phyloP scores from a whole-genome alignment of 2,113 vertebrate genomes.

The Nymphicus hollandicus region DNA sequence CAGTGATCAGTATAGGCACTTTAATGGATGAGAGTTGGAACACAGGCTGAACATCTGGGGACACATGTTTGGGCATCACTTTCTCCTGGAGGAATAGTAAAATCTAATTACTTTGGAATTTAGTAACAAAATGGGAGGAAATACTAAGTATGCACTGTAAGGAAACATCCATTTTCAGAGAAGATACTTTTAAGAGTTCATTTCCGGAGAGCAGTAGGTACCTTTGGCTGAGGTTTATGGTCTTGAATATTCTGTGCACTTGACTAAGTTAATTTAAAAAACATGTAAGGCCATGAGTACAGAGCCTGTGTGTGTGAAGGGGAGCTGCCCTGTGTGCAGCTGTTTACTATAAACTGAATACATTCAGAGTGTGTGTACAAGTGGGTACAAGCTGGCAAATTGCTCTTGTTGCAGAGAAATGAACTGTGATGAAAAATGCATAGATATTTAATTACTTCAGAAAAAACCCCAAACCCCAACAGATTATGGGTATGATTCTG shows the following conservation, averaged over 20 bases:
- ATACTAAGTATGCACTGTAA: not conserved
- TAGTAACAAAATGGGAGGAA: not conserved
- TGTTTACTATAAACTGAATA: not conserved
- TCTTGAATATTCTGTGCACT: not conserved
- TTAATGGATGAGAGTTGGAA: not conserved
- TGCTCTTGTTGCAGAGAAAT: not conserved
- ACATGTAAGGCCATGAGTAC: not conserved
- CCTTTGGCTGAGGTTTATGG: not conserved
- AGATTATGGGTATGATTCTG: not conserved
- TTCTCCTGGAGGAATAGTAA: not conserved
- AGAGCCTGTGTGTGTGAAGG: not conserved
- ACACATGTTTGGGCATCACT: not conserved
- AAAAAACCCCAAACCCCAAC: not conserved
- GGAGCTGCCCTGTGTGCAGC: not conserved
- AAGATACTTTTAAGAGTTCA: not conserved
- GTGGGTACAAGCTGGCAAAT: not conserved
- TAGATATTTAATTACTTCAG: constrained; percentile 3
- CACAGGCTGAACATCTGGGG: not conserved
- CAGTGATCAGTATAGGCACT: not conserved
- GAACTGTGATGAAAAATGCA: constrained; percentile 18
- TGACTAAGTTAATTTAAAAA: not conserved
- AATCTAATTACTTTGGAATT: not conserved
- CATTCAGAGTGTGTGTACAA: not conserved
- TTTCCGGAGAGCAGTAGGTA: not conserved
- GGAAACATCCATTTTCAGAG: not conserved